A percentile compares a stretch with the other conserved stretches of the same genome.
These are phyloP conservation scores for Fregetta grallaria DNA, from an alignment of 2,113 vertebrate genomes.

Conservation along the genomic window DNA sequence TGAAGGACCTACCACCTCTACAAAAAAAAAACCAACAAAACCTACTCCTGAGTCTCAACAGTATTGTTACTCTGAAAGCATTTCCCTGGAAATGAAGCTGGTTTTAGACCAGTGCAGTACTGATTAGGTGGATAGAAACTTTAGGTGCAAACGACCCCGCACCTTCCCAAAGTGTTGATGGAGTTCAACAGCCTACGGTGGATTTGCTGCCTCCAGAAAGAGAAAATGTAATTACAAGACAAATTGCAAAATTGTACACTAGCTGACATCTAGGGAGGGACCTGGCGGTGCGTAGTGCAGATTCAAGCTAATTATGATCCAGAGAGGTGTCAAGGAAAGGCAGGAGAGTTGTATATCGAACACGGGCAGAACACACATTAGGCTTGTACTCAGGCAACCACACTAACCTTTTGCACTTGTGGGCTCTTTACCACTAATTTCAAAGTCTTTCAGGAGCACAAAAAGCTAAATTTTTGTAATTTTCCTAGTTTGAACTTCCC, in stretches of 20 bases:
- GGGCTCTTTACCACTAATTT: background rate
- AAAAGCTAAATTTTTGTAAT: background rate
- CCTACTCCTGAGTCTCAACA: background rate
- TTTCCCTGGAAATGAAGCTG: background rate
- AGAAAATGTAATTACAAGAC: background rate
- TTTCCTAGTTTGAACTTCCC: background rate
- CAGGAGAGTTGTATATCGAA: background rate
- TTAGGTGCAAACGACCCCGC: rapidly evolving
- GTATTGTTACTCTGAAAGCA: background rate
- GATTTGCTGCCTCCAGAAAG: background rate
- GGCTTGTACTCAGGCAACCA: background rate
- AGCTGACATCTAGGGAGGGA: background rate
- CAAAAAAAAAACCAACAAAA: background rate
- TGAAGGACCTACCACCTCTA: background rate
- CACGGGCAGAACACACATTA: background rate
- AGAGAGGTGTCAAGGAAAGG: background rate
- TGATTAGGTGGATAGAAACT: background rate
- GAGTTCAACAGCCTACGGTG: background rate
- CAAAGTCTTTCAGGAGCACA: background rate
- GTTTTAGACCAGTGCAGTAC: background rate
- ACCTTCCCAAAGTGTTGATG: background rate
- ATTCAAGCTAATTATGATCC: background rate
- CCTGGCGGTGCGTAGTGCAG: background rate
- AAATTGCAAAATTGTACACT: background rate
- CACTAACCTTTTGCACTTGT: background rate